Evolutionary conservation across 2,888 invertebrate genomes (phyloP).

Genomic region (Ectemnius lituratus): DNA sequence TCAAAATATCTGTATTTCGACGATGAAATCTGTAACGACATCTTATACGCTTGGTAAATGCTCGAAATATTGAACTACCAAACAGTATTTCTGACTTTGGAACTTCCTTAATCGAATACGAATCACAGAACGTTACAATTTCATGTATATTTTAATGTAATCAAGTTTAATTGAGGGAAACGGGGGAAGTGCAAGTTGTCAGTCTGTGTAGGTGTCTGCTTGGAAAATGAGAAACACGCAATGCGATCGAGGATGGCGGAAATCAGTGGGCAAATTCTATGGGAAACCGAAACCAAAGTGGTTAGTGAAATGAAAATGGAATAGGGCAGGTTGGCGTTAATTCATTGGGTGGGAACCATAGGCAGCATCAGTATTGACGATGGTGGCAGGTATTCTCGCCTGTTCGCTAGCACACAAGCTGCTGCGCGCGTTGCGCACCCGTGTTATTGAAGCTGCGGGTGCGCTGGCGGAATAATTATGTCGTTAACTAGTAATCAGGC

Average conservation of each 20-base stretch:
- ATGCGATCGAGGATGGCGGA: background rate
- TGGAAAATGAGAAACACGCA: background rate
- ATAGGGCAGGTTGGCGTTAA: constrained; percentile 10
- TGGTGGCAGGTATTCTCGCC: constrained; percentile 30
- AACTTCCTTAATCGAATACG: no score
- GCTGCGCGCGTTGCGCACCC: constrained; percentile 13
- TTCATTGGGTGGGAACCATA: constrained; percentile 28
- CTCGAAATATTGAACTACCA: no score
- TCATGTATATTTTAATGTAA: no score
- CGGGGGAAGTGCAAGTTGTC: no score
- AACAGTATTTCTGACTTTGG: no score
- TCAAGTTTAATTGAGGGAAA: no score
- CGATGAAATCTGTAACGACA: no score
- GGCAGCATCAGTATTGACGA: no score
- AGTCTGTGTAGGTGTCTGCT: no score
- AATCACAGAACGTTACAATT: no score
- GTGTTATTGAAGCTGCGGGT: constrained; percentile 51
- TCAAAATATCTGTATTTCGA: no score
- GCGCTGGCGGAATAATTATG: constrained; percentile 60
- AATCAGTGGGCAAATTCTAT: constrained; percentile 2
- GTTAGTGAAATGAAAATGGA: constrained; percentile 45
- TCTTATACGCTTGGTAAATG: no score
- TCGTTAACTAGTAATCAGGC: constrained; percentile 56
- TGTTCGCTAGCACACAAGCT: constrained; percentile 27
- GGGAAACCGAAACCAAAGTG: constrained; percentile 12